Evolutionary conservation across 2,888 invertebrate species (phyloP).

Genomic region (Acrobasis consociella): DNA sequence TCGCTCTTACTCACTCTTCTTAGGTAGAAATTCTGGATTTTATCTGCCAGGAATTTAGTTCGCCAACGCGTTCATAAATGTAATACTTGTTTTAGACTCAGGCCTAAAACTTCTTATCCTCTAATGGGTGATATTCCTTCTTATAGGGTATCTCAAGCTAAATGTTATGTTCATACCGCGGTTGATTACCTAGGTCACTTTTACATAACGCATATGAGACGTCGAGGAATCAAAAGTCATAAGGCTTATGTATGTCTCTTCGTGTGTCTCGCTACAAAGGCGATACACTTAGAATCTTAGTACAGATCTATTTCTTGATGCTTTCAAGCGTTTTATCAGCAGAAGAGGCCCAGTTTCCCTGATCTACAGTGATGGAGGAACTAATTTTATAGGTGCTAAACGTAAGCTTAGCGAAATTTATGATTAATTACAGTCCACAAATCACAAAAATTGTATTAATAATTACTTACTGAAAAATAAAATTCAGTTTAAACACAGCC

Average conservation of each 20-base stretch:
- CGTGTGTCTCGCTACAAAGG: neutral
- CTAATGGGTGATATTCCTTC: too few relatives aligned
- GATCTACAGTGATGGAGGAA: conserved; percentile 1
- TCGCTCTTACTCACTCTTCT: neutral
- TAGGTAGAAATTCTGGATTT: conserved; percentile 3
- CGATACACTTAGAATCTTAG: neutral
- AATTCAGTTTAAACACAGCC: neutral
- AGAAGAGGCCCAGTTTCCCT: neutral
- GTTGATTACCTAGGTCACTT: too few relatives aligned
- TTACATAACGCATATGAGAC: too few relatives aligned
- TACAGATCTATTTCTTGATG: neutral
- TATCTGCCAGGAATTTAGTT: neutral
- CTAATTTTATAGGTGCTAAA: neutral
- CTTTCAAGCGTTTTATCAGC: neutral
- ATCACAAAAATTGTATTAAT: neutral
- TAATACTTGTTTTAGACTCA: neutral
- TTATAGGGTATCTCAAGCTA: too few relatives aligned
- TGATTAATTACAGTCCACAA: neutral
- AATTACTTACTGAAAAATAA: neutral
- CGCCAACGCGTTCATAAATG: neutral
- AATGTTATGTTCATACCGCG: too few relatives aligned
- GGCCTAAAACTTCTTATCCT: neutral
- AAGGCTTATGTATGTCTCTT: too few relatives aligned
- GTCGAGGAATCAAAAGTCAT: too few relatives aligned
- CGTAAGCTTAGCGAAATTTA: neutral